phyloP scores from a whole-genome alignment of 2,113 vertebrate species.

The Limanda limanda region DNA sequence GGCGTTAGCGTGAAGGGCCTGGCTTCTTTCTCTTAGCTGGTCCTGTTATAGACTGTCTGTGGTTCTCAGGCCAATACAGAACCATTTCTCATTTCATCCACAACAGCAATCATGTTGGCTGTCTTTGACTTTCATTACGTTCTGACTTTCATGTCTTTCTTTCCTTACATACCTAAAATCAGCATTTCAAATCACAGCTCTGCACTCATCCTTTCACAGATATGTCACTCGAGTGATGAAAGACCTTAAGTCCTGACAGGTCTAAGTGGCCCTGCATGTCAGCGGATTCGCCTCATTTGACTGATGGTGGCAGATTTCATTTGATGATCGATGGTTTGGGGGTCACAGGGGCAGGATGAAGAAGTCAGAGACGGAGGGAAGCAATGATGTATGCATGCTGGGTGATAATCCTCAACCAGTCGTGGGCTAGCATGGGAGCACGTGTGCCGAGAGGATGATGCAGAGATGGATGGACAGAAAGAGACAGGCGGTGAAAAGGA shows the following conservation, averaged over 20 bases:
- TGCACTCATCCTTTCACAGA: not conserved
- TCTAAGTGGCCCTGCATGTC: not conserved
- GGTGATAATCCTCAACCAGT: constrained; percentile 12
- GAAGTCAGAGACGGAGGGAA: not conserved
- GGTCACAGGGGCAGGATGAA: not conserved
- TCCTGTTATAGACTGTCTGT: not conserved
- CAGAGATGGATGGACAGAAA: constrained; percentile 55
- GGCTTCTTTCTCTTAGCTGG: no score
- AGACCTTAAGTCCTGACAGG: not conserved
- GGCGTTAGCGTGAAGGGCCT: no score
- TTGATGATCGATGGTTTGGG: constrained; percentile 25
- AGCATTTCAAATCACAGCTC: not conserved
- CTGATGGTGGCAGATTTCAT: constrained; percentile 21
- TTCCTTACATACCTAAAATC: not conserved
- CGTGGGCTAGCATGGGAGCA: not conserved
- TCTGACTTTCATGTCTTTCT: no score
- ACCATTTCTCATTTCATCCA: constrained; percentile 23
- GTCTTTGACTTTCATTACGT: not conserved
- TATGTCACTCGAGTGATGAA: not conserved
- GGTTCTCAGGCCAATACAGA: not conserved
- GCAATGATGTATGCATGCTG: not conserved
- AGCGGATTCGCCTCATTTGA: constrained; percentile 24
- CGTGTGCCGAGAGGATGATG: constrained; percentile 48
- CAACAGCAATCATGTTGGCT: constrained; percentile 5
- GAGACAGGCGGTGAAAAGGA: constrained; percentile 66